phyloP scores from a whole-genome alignment of 2,888 invertebrate genomes.

The Trimorus sp. region DNA sequence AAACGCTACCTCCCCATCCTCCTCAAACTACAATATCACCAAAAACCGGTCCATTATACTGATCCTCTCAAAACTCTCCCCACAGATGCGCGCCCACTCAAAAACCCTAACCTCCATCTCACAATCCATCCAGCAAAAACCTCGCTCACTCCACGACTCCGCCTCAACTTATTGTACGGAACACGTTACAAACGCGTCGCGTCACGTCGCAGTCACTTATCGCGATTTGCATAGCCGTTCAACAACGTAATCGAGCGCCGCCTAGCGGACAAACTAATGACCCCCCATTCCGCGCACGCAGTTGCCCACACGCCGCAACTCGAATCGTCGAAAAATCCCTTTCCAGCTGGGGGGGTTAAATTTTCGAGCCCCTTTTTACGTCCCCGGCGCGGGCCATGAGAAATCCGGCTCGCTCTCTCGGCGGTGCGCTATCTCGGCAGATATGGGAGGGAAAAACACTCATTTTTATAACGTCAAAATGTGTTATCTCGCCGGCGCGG shows the following conservation, averaged over 20 bases:
- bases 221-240: conserved; percentile 35
- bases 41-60: too few species aligned
- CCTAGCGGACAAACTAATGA: conserved; percentile 43
- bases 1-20: too few species aligned
- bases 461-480: conserved; percentile 82
- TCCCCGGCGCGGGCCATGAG: conserved; percentile 55
- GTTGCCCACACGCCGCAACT: too few species aligned
- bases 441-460: conserved; percentile 81
- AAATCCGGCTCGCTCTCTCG: conserved; percentile 66
- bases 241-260: conserved; percentile 39
- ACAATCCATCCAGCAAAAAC: background rate
- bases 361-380: conserved; percentile 38
- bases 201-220: conserved; percentile 8
- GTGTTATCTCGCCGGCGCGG: conserved; percentile 80
- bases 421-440: conserved; percentile 78
- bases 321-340: too few species aligned
- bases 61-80: too few species aligned
- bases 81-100: too few species aligned
- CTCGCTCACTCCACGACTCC: background rate
- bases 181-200: conserved; percentile 7
- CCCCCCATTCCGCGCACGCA: too few species aligned
- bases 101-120: too few species aligned
- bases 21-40: too few species aligned
- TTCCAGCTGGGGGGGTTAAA: conserved; percentile 36
- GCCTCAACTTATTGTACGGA: conserved; percentile 1